These are phyloP conservation scores for Dendrocincla tyrannina DNA, from an alignment of 2,797 vertebrate species.

Conservation along the genomic window DNA sequence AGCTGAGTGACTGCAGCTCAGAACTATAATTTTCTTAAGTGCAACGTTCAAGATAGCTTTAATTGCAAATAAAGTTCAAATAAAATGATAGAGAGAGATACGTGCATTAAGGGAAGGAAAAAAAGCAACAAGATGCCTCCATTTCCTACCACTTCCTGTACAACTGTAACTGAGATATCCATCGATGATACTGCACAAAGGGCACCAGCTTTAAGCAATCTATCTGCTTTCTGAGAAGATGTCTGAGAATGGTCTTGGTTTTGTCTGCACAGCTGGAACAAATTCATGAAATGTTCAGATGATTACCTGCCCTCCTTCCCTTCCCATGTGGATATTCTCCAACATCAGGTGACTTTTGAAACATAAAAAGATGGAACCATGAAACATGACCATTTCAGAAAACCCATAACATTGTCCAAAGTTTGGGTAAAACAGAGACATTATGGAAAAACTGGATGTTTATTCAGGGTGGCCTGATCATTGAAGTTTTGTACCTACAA, in stretches of 20 bases:
- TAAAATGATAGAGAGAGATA: background rate
- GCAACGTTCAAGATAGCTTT: background rate
- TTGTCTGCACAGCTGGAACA: background rate
- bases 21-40: background rate
- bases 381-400: background rate
- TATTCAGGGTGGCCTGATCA: background rate
- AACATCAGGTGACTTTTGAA: background rate
- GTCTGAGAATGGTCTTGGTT: background rate
- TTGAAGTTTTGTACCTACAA: background rate
- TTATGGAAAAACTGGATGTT: background rate
- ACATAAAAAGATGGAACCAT: background rate
- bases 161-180: background rate
- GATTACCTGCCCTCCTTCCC: background rate
- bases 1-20: background rate
- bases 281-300: background rate
- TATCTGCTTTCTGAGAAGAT: background rate
- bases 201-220: background rate
- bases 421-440: background rate
- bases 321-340: background rate
- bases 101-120: background rate
- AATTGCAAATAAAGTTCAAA: slow-evolving; percentile 10
- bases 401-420: background rate
- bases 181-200: background rate
- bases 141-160: slow-evolving; percentile 34
- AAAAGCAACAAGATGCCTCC: background rate